Evolutionary conservation across 2,888 invertebrate genomes (phyloP).

Genomic region (Zygogramma bicolorata): DNA sequence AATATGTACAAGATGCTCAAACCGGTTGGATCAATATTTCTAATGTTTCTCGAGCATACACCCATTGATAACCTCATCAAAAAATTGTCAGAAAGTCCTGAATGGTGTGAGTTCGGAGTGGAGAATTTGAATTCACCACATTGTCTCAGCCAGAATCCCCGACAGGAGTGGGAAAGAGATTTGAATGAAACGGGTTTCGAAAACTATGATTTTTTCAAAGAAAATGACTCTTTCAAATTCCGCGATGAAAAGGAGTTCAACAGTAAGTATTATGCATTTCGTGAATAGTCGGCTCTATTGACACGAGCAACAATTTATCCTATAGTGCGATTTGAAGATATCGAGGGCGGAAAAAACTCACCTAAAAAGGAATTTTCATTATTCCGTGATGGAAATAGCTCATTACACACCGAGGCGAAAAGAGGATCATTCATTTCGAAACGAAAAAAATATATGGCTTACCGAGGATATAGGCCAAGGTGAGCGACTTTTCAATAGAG

Average conservation of each 20-base stretch:
- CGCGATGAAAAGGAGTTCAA: neutral
- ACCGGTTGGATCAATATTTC: neutral
- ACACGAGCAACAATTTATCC: too few relatives aligned
- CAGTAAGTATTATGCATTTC: neutral
- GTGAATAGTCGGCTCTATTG: too few relatives aligned
- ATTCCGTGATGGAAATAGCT: too few relatives aligned
- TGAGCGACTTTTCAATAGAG: too few relatives aligned
- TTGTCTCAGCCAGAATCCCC: neutral
- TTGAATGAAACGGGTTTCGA: neutral
- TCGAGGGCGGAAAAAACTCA: too few relatives aligned
- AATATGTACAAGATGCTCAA: slow-evolving; percentile 9
- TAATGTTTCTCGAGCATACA: neutral
- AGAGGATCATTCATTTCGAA: too few relatives aligned
- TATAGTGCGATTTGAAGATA: too few relatives aligned
- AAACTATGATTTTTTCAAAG: neutral
- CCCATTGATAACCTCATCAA: neutral
- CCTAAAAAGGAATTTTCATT: too few relatives aligned
- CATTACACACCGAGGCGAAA: too few relatives aligned
- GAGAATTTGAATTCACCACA: neutral
- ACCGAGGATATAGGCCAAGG: too few relatives aligned
- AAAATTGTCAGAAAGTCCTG: neutral
- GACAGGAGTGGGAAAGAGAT: neutral
- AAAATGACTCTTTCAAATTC: neutral
- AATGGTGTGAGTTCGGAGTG: neutral
- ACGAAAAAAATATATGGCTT: too few relatives aligned